Conservation (phyloP, 2,888 invertebrate species). For the Cepaea hortensis region DNA sequence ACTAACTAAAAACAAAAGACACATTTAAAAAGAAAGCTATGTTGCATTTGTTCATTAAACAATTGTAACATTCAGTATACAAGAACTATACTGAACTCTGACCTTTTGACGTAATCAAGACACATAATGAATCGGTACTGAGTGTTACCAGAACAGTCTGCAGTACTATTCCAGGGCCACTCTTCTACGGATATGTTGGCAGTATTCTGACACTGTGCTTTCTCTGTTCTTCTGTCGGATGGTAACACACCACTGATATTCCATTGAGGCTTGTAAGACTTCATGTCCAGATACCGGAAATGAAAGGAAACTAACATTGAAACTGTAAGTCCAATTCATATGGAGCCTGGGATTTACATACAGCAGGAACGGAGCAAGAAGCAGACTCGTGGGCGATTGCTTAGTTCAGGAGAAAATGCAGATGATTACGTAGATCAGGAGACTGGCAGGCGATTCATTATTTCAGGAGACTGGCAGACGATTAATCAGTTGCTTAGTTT, state of each 20-base stretch:
- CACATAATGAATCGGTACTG: conserved; percentile 18
- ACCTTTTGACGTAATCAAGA: conserved; percentile 25
- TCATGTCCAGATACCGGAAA: background rate
- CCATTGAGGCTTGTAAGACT: conserved; percentile 27
- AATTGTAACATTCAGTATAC: too few relatives aligned
- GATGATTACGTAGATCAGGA: too few relatives aligned
- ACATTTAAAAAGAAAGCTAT: too few relatives aligned
- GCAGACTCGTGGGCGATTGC: too few relatives aligned
- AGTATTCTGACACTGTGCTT: background rate
- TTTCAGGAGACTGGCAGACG: too few relatives aligned
- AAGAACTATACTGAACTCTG: background rate
- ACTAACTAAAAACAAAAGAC: too few relatives aligned
- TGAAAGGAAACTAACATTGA: background rate
- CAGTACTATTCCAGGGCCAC: conserved; percentile 17
- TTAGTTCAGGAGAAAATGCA: too few relatives aligned
- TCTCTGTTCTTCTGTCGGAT: background rate
- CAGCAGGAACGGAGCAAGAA: too few relatives aligned
- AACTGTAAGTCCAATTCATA: background rate
- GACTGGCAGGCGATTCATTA: too few relatives aligned
- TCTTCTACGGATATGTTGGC: background rate
- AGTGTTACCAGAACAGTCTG: background rate
- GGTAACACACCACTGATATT: background rate
- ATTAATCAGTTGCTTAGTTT: too few relatives aligned
- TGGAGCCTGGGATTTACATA: too few relatives aligned
- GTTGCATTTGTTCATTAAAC: too few relatives aligned